phyloP scores from a whole-genome alignment of 2,797 vertebrate species.

The Pseudocheirus occidentalis region DNA sequence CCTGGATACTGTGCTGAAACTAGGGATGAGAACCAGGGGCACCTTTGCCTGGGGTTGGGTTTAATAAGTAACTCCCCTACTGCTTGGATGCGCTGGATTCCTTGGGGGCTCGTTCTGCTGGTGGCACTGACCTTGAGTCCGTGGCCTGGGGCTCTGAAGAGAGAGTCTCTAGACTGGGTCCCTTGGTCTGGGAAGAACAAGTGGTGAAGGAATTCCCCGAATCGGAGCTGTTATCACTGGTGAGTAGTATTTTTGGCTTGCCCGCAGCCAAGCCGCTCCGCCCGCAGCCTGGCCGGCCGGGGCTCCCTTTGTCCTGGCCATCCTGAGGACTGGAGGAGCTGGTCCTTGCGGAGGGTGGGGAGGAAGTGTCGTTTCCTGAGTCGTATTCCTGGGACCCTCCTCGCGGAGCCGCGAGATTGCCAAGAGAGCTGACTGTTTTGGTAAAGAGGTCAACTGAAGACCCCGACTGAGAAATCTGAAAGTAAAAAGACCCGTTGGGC shows the following conservation, averaged over 20 bases:
- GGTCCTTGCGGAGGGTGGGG: slow-evolving; percentile 93
- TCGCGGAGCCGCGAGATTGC: slow-evolving; percentile 82
- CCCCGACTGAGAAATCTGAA: slow-evolving; percentile 93
- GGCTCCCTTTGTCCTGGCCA: slow-evolving; percentile 85
- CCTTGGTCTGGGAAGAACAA: slow-evolving; percentile 93
- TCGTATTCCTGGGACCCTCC: slow-evolving; percentile 93
- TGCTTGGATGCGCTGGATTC: neutral
- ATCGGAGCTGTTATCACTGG: slow-evolving; percentile 93
- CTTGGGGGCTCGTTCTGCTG: neutral
- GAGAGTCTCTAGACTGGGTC: slow-evolving; percentile 84
- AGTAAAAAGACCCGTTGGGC: slow-evolving; percentile 91
- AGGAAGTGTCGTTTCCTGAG: slow-evolving; percentile 98
- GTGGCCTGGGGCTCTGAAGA: slow-evolving; percentile 82
- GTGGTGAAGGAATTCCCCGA: slow-evolving; percentile 98
- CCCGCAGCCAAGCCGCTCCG: slow-evolving; percentile 86
- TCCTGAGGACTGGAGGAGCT: slow-evolving; percentile 88
- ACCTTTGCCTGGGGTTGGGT: neutral
- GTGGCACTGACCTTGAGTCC: slow-evolving; percentile 84
- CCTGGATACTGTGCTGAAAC: neutral
- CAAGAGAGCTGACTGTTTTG: slow-evolving; percentile 86
- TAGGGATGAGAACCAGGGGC: neutral
- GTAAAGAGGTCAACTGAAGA: slow-evolving; percentile 89
- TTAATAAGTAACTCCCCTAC: neutral
- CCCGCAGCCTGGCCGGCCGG: slow-evolving; percentile 79
- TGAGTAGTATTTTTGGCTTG: slow-evolving; percentile 83